Base-by-base conservation (phyloP, 2,113 vertebrate genomes). In the Nothocercus nigrocapillus region DNA sequence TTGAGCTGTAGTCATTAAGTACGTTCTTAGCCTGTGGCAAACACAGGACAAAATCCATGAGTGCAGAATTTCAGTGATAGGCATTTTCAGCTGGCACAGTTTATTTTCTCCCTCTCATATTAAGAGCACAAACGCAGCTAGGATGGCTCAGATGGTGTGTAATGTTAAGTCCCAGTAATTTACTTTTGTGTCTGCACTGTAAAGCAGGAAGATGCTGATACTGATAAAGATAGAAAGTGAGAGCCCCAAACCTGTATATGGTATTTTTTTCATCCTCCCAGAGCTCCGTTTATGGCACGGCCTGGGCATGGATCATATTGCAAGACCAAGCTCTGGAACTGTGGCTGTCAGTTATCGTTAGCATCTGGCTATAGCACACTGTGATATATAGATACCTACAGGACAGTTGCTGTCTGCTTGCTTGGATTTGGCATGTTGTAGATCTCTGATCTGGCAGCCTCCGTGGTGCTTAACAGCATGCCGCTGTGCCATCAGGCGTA, bases 361-460 rank as follows among this genome's bases (percentile, higher is more conserved):
- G 62, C 56, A 51, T 80, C 79, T 94, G 88, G n/a, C 72, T 2
- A 0, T 20, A 12, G 18, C n/a, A 20, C 38, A 5, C 61, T 66
- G 42, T 1, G 1, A 76, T 64, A 36, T 16, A 67, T 42, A 42
- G 61, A 68, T 90, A 94, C 80, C 82, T 82, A 51, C 69, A 75
- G 88, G 56, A 72, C 47, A 84, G 56, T 85, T 79, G 38, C 49
- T 49, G 32, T 40, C 75, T 53, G 34, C 44, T 93, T 5, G 0
- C 80, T 85, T 88, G 51, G 82, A 47, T 93, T 44, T 91, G 88
- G 81, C 69, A 47, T 76, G 36, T 63, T 63, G 13, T 72, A 94
- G 56, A 58, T 45, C 16, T 59, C 83, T 89, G 70, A 67, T 82
- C 42, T 94, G 82, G 56, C 88, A 90, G 56, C 56, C 90, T 90